A percentile compares a stretch with the other conserved stretches of the same genome.
phyloP scores from a whole-genome alignment of 2,888 invertebrate genomes.

The Perizoma affinitatum region DNA sequence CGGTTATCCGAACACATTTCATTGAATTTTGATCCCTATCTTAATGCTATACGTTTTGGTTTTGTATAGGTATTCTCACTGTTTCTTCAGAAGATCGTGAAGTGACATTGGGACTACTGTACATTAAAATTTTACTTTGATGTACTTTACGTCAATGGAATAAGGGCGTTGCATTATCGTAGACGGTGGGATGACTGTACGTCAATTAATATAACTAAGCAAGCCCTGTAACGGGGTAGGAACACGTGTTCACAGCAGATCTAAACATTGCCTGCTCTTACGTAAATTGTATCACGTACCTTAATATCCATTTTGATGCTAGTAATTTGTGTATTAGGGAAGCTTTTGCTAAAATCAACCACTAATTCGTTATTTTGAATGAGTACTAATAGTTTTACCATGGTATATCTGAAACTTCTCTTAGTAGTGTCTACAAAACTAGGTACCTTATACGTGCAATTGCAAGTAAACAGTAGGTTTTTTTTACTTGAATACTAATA shows the following conservation, averaged over 20 bases:
- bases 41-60: constrained; percentile 6
- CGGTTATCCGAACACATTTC: constrained; percentile 2
- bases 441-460: no score
- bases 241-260: constrained; percentile 63
- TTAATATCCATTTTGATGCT: no score
- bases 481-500: no score
- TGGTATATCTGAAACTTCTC: no score
- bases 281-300: constrained; percentile 55
- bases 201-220: constrained; percentile 74
- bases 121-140: background rate
- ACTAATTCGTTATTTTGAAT: no score
- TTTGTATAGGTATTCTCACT: background rate
- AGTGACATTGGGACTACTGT: constrained; percentile 15
- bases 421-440: no score
- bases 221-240: constrained; percentile 50
- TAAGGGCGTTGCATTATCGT: constrained; percentile 6
- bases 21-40: constrained; percentile 6
- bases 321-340: no score
- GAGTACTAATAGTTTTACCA: no score
- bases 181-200: constrained; percentile 39
- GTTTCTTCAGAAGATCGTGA: constrained; percentile 1
- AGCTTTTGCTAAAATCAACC: no score
- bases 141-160: constrained; percentile 9
- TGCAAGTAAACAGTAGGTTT: no score
- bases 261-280: constrained; percentile 44